Evolutionary conservation across 2,113 vertebrate species (phyloP).

Genomic region (Pomatorhinus ruficollis): DNA sequence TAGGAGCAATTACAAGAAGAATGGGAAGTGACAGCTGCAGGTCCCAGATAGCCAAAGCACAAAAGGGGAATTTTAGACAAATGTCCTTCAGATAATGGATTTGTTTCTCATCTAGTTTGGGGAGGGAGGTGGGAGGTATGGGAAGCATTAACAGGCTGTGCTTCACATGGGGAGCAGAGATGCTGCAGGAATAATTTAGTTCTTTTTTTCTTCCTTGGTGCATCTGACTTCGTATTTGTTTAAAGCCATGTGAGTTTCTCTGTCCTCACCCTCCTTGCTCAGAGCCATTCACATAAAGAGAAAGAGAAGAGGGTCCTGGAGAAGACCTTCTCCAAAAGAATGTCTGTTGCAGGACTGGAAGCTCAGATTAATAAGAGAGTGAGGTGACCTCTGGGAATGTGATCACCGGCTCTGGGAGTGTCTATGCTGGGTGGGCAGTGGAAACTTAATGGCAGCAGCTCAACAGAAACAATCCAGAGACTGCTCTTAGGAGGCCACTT

Average conservation of each 20-base stretch:
- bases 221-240: neutral
- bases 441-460: neutral
- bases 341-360: neutral
- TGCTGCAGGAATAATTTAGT: neutral
- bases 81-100: conserved; percentile 60
- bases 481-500: neutral
- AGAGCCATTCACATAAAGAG: neutral
- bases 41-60: conserved; percentile 67
- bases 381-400: neutral
- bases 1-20: conserved; percentile 71
- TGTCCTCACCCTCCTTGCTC: neutral
- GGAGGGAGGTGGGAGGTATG: neutral
- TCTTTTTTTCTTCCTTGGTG: neutral
- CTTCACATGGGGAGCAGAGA: neutral
- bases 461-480: neutral
- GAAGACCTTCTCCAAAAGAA: neutral
- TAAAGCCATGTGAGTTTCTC: neutral
- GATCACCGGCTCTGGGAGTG: neutral
- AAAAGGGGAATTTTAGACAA: conserved; percentile 64
- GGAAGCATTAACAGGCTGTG: conserved; percentile 1
- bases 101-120: conserved; percentile 38
- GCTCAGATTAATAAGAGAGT: neutral
- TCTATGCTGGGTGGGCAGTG: neutral
- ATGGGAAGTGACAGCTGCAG: conserved; percentile 70
- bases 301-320: neutral